Conservation (phyloP, 2,797 vertebrate genomes). For the Phalloptychus januarius region DNA sequence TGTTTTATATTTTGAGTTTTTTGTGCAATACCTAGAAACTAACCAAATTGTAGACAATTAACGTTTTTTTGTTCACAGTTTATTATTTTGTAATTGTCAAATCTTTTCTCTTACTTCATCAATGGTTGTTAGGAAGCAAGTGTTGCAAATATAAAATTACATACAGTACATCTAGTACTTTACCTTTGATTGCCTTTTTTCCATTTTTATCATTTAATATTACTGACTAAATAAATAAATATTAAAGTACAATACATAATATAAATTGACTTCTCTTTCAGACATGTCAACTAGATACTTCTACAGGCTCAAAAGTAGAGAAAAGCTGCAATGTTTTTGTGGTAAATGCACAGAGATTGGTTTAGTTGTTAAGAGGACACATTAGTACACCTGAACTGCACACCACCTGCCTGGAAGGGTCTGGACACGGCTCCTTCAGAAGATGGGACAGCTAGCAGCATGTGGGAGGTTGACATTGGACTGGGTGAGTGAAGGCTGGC, state of each 20-base stretch:
- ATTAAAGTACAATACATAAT: background rate
- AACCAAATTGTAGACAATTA: background rate
- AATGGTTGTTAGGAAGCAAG: background rate
- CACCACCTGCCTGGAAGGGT: conserved; percentile 68
- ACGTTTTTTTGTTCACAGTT: background rate
- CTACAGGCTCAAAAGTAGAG: background rate
- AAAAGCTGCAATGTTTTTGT: conserved; percentile 36
- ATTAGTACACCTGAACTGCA: conserved; percentile 15
- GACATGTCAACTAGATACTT: background rate
- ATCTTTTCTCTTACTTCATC: background rate
- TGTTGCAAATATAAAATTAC: background rate
- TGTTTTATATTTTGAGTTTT: background rate
- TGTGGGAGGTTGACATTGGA: conserved; percentile 23
- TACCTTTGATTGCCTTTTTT: background rate
- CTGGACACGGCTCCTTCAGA: conserved; percentile 44
- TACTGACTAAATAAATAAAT: background rate
- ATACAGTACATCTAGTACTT: background rate
- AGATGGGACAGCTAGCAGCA: conserved; percentile 17
- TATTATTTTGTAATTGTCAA: background rate
- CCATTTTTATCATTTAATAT: background rate
- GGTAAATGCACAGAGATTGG: conserved; percentile 7
- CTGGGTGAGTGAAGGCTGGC: conserved; percentile 23
- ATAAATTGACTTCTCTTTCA: background rate
- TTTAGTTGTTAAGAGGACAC: conserved; percentile 17
- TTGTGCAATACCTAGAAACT: background rate